Percentiles rank a stretch among this genome's conserved stretches.
These are phyloP conservation scores for Graptemys geographica DNA, from an alignment of 2,797 vertebrate genomes.

Conservation along the genomic window DNA sequence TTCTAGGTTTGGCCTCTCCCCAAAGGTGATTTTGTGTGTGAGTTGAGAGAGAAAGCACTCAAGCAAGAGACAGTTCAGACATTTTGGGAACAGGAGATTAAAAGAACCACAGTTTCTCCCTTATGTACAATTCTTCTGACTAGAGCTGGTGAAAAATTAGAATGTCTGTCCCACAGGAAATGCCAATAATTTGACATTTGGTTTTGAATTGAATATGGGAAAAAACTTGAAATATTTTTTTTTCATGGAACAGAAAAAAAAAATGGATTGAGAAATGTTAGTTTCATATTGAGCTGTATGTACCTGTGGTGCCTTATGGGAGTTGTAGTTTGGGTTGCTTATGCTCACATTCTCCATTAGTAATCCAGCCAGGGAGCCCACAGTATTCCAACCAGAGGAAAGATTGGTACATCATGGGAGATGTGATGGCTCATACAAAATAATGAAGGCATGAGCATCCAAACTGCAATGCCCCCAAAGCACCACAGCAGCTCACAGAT, in stretches of 20 bases:
- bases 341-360: neutral
- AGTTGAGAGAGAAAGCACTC: neutral
- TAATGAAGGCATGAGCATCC: neutral
- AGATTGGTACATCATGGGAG: neutral
- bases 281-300: neutral
- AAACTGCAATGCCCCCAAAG: neutral
- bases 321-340: neutral
- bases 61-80: neutral
- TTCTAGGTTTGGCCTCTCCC: neutral
- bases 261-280: neutral
- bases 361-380: neutral
- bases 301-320: neutral
- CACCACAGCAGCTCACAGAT: neutral
- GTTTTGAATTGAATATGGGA: neutral
- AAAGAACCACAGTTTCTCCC: neutral
- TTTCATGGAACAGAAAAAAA: neutral
- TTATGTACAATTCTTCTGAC: neutral
- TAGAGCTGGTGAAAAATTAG: neutral
- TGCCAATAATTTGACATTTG: neutral
- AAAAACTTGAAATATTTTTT: neutral
- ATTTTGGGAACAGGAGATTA: neutral
- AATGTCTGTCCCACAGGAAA: neutral
- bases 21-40: neutral
- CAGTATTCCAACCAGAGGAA: neutral
- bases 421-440: neutral